Evolutionary conservation across 64 coral and sea anemone genomes (phyloP).

Genomic region (Exaiptasia diaphana): DNA sequence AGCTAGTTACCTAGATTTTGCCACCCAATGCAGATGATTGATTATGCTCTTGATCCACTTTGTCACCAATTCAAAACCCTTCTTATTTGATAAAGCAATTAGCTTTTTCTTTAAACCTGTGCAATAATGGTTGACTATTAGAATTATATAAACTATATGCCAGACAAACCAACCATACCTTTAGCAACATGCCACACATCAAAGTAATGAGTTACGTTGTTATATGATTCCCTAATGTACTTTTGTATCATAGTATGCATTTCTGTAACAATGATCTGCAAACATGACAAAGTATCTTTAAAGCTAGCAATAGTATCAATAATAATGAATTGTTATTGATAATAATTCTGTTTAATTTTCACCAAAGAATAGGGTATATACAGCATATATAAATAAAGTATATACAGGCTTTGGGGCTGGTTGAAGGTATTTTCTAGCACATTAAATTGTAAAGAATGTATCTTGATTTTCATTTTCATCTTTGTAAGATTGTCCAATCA

Average conservation of each 20-base stretch:
- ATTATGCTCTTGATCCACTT: slow-evolving; percentile 54
- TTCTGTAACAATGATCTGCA: slow-evolving; percentile 18
- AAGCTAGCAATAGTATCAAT: too few species aligned
- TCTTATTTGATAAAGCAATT: slow-evolving; percentile 31
- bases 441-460: too few species aligned
- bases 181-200: slow-evolving; percentile 62
- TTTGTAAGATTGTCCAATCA: not conserved
- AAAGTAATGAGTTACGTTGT: slow-evolving; percentile 20
- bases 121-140: too few species aligned
- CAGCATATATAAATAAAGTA: too few species aligned
- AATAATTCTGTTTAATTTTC: not conserved
- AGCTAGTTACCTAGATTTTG: not conserved
- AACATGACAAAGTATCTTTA: too few species aligned
- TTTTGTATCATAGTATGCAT: slow-evolving; percentile 50
- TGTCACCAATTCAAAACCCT: slow-evolving; percentile 19
- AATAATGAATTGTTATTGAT: not conserved
- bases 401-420: too few species aligned
- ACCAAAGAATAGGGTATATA: too few species aligned
- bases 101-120: slow-evolving; percentile 56
- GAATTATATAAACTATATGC: too few species aligned
- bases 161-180: slow-evolving; percentile 10
- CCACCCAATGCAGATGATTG: slow-evolving; percentile 51
- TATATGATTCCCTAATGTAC: slow-evolving; percentile 11
- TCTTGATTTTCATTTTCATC: slow-evolving; percentile 30
- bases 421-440: too few species aligned